Evolutionary conservation across 2,888 invertebrate genomes (phyloP).

Genomic region (Stenotaenia linearis): DNA sequence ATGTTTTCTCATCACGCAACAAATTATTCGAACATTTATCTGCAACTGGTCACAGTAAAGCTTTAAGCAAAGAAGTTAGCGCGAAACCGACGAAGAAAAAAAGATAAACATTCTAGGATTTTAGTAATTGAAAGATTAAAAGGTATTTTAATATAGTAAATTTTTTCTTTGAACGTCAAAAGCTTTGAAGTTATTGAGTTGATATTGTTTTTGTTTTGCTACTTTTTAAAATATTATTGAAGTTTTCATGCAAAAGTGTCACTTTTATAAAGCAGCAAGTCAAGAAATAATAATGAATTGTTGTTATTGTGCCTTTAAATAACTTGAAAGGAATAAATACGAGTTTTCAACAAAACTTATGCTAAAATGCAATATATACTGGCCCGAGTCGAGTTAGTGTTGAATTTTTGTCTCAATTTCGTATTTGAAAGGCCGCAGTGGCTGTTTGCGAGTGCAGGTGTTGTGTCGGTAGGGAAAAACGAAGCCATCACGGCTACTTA

Average conservation of each 20-base stretch:
- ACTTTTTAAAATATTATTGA: no score
- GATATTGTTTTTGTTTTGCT: background rate
- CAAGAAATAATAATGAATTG: no score
- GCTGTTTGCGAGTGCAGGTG: constrained; percentile 8
- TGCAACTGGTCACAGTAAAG: background rate
- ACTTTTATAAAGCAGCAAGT: no score
- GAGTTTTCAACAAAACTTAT: no score
- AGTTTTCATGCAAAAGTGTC: no score
- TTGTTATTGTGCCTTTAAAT: no score
- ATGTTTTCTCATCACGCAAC: background rate
- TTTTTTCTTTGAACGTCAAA: no score
- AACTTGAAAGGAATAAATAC: no score
- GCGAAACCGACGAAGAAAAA: background rate
- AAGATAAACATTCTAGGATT: background rate
- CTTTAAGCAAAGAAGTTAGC: background rate
- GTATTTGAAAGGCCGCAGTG: background rate
- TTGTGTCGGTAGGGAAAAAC: constrained; percentile 14
- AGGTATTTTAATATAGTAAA: background rate
- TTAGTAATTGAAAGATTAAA: background rate
- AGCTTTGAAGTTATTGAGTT: no score
- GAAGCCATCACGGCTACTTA: constrained; percentile 13
- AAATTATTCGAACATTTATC: constrained; percentile 29
- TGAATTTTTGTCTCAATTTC: background rate
- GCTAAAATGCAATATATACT: background rate
- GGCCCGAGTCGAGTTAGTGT: background rate